Evolutionary conservation across 2,888 invertebrate species (phyloP).

Genomic region (Euplagia quadripunctaria): DNA sequence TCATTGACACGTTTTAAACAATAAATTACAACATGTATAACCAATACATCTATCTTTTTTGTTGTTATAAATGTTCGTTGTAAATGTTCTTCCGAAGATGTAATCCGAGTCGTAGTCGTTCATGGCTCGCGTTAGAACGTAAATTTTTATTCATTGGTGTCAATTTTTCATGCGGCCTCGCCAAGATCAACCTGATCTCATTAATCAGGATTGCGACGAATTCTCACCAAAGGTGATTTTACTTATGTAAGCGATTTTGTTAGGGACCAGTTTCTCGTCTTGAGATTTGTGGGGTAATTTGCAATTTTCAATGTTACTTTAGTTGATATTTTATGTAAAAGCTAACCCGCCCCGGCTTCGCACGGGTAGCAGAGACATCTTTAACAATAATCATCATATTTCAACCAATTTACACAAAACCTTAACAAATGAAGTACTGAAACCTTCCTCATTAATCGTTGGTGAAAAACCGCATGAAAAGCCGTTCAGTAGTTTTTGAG

Average conservation of each 20-base stretch:
- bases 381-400: no score
- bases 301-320: constrained; percentile 25
- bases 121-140: constrained; percentile 36
- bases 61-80: constrained; percentile 40
- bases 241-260: constrained; percentile 48
- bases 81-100: constrained; percentile 29
- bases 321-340: constrained; percentile 6
- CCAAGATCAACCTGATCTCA: constrained; percentile 55
- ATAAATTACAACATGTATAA: no score
- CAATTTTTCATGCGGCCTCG: constrained; percentile 60
- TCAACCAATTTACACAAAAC: no score
- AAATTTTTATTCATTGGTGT: constrained; percentile 62
- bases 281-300: constrained; percentile 40
- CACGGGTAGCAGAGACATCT: no score
- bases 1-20: no score
- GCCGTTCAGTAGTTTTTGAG: no score
- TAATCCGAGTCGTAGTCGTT: constrained; percentile 24
- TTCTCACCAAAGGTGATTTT: constrained; percentile 45
- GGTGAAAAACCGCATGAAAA: no score
- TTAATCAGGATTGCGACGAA: constrained; percentile 56
- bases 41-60: constrained; percentile 32
- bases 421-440: no score
- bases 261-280: constrained; percentile 23
- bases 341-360: no score
- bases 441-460: no score